Base-by-base conservation (phyloP, 2,113 vertebrate genomes). In the Chinchilla lanigera region DNA sequence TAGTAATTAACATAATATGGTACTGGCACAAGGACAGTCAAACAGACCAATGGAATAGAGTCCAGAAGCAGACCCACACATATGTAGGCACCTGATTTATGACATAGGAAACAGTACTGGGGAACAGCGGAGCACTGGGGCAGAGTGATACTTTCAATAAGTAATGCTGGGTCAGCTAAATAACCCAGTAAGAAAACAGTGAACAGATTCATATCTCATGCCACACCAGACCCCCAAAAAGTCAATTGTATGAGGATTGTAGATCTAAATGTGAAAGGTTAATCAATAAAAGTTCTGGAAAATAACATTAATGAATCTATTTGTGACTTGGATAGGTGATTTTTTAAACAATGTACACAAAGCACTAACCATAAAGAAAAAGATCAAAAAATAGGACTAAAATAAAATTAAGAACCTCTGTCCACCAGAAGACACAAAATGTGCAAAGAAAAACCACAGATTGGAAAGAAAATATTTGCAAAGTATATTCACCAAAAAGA, bases 391-490 rank as follows among this genome's bases (percentile, higher is more conserved):
- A 73, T 47, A 58, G 11, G 11, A 41, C 35, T 47, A 90, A 41
- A 84, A 86, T 87, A 58, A 93, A 78, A 83, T 63, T 81, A 60
- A 92, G 65, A 87, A 41, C 1, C 28, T 81, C 78, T 89, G 22
- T 38, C 41, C 35, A 73, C 11, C 33, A 58, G 90, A 94, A 92
- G 67, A 80, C 28, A 91, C 33, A 69, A 89, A 47, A 16, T 84
- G 9, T 44, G 14, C 83, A 96, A 69, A 90, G 80, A 7, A 80
- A 96, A 96, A 60, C 12, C 30, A 84, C 50, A 67, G n/a, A 71
- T 8, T 65, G 13, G 30, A 65, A 95, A 80, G n/a, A 82, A 86
- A 54, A 20, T 54, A 90, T 17, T 60, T 69, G 50, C 50, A 92
- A 89, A 86, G 69, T 6, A 71, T 6, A 61, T 2, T 90, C 50